Evolutionary conservation across 37 sponge, comb jelly and placozoan species (phyloP).

Genomic region (Amphimedon queenslandica): DNA sequence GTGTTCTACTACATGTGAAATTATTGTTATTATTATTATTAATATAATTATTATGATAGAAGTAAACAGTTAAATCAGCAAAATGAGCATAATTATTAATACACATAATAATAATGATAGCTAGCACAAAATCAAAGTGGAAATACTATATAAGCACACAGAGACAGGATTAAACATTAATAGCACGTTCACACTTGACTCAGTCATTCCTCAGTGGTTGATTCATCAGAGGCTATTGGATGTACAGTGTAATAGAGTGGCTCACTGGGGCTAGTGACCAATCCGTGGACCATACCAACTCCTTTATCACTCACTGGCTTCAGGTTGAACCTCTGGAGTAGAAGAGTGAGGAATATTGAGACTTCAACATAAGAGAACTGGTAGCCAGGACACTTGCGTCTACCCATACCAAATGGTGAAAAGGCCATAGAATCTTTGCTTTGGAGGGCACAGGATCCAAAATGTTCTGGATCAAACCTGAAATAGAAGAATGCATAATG

Average conservation of each 20-base stretch:
- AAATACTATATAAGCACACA: too few relatives aligned
- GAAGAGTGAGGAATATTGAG: constrained; percentile 33
- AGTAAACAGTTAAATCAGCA: background rate
- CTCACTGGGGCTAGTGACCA: constrained; percentile 65
- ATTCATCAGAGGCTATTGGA: background rate
- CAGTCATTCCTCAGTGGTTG: background rate
- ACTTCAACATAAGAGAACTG: constrained; percentile 82
- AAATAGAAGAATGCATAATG: constrained; percentile 10
- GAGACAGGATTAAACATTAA: too few relatives aligned
- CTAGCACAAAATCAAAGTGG: too few relatives aligned
- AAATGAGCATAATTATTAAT: background rate
- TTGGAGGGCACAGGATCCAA: constrained; percentile 10
- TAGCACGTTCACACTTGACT: background rate
- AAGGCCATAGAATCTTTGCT: constrained; percentile 17
- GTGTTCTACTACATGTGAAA: too few relatives aligned
- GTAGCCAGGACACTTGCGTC: constrained; percentile 89
- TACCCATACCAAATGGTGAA: constrained; percentile 87
- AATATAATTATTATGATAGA: background rate
- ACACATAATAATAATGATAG: background rate
- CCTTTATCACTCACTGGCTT: constrained; percentile 19
- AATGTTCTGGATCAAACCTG: constrained; percentile 82
- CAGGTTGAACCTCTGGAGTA: constrained; percentile 44
- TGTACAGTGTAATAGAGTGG: background rate
- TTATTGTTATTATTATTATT: background rate
- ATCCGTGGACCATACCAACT: constrained; percentile 47